Evolutionary conservation across 2,113 vertebrate genomes (phyloP), one percentile per base, ranked within the genome.

Genomic region (Melanocharis versteri): DNA sequence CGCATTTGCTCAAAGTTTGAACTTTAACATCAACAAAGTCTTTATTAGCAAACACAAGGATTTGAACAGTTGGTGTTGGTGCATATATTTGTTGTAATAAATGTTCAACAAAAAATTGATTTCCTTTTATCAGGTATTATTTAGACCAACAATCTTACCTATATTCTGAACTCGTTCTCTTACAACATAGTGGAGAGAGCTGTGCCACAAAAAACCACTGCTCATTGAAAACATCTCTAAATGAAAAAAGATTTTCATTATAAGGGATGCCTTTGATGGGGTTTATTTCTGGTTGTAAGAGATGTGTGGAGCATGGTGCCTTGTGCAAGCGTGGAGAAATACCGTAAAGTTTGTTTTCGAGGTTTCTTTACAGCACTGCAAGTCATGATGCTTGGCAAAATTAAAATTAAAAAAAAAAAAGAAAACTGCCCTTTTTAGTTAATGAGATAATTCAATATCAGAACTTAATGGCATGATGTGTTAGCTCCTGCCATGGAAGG

Each of bases 401-500:
- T 24, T 44, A 42, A 35, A 68, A 68, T 26, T 4, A 1, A 39
- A 45, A 83, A 54, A 18, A 22, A 18, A 40, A 11, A 1, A 33
- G 14, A 91, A 93, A 89, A 79, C 51, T 89, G 73, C 62, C 51
- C 42, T 97, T 97, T 97, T 89, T 64, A 78, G 66, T 90, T 88
- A 95, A 97, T 92, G 70, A 96, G 65, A 60, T 95, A 86, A 91
- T 95, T 93, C 58, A 62, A 57, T 81, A 94, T 78, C 91, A 76
- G 53, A 30, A 68, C 84, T 80, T 94, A 94, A 89, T 85, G 77
- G 81, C 87, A 69, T 7, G 56, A 80, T 66, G 47, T 69, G 37
- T 92, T 95, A 84, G 35, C 91, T 97, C 76, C 85, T 89, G 80
- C 92, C 94, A 95, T 94, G 95, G 97, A 98, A 97, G 96, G 96